Conservation (phyloP, 2,888 invertebrate genomes). For the Villa cingulata region DNA sequence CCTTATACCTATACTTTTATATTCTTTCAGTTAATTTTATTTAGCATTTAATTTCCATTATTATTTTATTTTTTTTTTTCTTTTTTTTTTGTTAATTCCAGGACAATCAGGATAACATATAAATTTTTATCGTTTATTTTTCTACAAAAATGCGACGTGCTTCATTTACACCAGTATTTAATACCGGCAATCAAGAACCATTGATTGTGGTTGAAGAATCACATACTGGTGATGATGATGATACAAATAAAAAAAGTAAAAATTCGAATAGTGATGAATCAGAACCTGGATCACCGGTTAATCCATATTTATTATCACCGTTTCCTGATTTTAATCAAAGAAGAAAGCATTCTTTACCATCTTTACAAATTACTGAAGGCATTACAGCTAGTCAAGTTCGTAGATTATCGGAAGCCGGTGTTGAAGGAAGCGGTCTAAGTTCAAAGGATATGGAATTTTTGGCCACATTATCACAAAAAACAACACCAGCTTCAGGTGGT, state of each 20-base stretch:
- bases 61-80: too few species aligned
- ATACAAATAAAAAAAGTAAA: constrained; percentile 35
- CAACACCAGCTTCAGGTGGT: constrained; percentile 57
- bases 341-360: constrained; percentile 71
- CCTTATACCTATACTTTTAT: too few species aligned
- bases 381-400: constrained; percentile 79
- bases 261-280: constrained; percentile 40
- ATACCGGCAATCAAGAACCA: constrained; percentile 51
- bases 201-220: constrained; percentile 74
- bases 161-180: constrained; percentile 48
- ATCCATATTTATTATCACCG: constrained; percentile 69
- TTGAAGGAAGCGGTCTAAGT: constrained; percentile 57
- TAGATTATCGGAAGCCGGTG: constrained; percentile 64
- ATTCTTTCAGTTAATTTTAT: too few species aligned
- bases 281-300: constrained; percentile 64
- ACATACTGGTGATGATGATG: constrained; percentile 49
- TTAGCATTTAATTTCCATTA: too few species aligned
- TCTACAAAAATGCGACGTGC: constrained; percentile 48
- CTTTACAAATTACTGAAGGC: constrained; percentile 69
- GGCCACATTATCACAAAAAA: constrained; percentile 65
- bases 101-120: too few species aligned
- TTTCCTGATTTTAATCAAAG: constrained; percentile 60
- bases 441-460: constrained; percentile 69
- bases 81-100: too few species aligned
- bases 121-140: too few species aligned